phyloP scores from a whole-genome alignment of 1,140 invertebrate species.

The Ips typographus region DNA sequence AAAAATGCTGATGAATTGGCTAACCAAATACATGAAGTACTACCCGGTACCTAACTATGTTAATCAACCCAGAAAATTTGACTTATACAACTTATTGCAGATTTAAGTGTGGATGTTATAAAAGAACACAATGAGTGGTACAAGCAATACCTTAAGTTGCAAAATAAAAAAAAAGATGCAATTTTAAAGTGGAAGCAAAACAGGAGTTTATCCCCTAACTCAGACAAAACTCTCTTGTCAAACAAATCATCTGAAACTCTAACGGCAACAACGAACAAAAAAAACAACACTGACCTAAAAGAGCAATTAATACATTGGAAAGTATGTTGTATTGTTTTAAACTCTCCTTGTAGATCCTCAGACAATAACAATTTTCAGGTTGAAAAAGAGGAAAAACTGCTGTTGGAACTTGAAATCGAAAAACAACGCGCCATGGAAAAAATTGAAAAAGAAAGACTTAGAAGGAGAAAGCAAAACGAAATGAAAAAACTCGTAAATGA shows the following conservation, averaged over 20 bases:
- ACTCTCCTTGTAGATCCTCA: neutral
- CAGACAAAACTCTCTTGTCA: no score
- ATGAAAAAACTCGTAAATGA: constrained; percentile 21
- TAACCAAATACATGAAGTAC: constrained; percentile 39
- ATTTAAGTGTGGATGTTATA: constrained; percentile 48
- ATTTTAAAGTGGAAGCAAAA: constrained; percentile 53
- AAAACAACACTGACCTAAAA: no score
- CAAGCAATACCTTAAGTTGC: constrained; percentile 51
- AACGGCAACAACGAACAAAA: no score
- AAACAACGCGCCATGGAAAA: constrained; percentile 2
- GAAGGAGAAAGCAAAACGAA: constrained; percentile 19
- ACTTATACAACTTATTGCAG: constrained; percentile 39
- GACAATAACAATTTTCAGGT: constrained; percentile 17
- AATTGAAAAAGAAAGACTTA: constrained; percentile 23
- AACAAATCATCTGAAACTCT: no score
- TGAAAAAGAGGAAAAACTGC: constrained; percentile 35
- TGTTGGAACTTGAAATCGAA: constrained; percentile 24
- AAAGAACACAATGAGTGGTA: constrained; percentile 54
- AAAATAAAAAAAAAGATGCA: constrained; percentile 52
- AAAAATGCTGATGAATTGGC: constrained; percentile 37
- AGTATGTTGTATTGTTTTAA: neutral
- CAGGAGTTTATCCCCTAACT: no score
- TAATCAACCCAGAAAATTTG: no score
- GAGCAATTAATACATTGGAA: neutral
- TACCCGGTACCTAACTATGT: constrained; percentile 37